Evolutionary conservation across 2,113 vertebrate genomes (phyloP).

Genomic region (Hymenochirus boettgeri): DNA sequence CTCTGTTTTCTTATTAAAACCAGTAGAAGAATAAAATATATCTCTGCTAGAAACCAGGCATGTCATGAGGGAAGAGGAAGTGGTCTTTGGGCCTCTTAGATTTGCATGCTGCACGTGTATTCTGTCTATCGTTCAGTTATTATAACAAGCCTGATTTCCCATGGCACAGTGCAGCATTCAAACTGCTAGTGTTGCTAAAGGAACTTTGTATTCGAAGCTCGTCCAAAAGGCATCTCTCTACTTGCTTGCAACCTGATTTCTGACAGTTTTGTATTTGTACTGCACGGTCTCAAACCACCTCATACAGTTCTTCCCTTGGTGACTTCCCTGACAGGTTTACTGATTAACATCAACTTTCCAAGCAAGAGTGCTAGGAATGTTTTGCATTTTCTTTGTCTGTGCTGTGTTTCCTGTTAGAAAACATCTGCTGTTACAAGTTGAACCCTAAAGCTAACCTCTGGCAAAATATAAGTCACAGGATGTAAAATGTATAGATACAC

Average conservation of each 20-base stretch:
- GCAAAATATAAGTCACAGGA: background rate
- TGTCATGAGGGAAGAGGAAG: background rate
- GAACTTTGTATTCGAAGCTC: constrained; percentile 20
- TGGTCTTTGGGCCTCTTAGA: background rate
- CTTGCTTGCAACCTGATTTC: constrained; percentile 5
- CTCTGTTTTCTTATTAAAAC: background rate
- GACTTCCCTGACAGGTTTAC: constrained; percentile 5
- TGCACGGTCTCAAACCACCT: background rate
- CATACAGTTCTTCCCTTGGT: background rate
- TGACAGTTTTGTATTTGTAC: constrained; percentile 2
- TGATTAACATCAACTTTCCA: background rate
- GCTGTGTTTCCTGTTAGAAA: background rate
- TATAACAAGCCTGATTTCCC: constrained; percentile 9
- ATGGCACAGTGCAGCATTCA: constrained; percentile 10
- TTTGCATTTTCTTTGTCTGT: background rate
- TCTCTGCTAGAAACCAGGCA: background rate
- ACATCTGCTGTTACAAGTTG: background rate
- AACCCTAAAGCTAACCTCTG: background rate
- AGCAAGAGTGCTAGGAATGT: background rate
- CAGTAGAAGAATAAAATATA: background rate
- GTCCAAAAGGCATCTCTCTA: constrained; percentile 9
- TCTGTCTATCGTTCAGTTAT: background rate
- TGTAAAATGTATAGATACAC: too few relatives aligned
- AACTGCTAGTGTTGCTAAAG: background rate
- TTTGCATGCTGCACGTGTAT: background rate